Percentiles rank a stretch among this genome's conserved stretches.
Conservation (phyloP, 2,888 invertebrate species). For the Pammene fasciana region DNA sequence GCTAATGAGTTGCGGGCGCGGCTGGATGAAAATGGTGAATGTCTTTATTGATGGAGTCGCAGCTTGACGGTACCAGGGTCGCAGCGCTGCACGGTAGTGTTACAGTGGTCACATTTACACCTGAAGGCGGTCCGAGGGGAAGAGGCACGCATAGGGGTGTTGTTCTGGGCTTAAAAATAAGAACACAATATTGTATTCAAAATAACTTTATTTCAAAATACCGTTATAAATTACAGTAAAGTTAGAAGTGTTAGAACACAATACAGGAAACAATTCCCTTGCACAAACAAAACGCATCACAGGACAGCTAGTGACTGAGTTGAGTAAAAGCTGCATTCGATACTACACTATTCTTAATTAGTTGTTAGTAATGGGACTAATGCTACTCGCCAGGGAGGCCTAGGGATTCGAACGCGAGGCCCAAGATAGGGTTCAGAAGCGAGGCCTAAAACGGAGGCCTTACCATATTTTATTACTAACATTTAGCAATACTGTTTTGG, state of each 20-base stretch:
- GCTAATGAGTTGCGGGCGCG: no score
- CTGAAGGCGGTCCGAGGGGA: no score
- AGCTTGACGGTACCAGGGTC: no score
- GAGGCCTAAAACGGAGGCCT: no score
- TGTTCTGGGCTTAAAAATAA: neutral
- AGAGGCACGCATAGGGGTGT: no score
- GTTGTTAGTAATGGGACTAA: conserved; percentile 64
- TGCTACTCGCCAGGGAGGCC: conserved; percentile 42
- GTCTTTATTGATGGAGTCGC: no score
- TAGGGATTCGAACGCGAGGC: neutral
- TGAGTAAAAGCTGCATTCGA: conserved; percentile 56
- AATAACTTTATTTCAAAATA: conserved; percentile 77
- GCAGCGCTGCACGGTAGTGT: no score
- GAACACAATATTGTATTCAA: conserved; percentile 55
- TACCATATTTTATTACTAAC: no score
- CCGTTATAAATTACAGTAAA: conserved; percentile 60
- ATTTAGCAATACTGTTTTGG: no score
- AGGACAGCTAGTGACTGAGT: conserved; percentile 63
- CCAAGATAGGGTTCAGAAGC: no score
- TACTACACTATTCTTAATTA: conserved; percentile 28
- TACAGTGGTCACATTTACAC: no score
- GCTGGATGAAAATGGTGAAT: no score
- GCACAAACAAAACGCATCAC: conserved; percentile 72
- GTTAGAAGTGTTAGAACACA: conserved; percentile 67
- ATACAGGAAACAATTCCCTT: conserved; percentile 71